A percentile compares a stretch with the other conserved stretches of the same genome.
phyloP scores from a whole-genome alignment of 2,888 invertebrate genomes.

The Ophioninae sp. region DNA sequence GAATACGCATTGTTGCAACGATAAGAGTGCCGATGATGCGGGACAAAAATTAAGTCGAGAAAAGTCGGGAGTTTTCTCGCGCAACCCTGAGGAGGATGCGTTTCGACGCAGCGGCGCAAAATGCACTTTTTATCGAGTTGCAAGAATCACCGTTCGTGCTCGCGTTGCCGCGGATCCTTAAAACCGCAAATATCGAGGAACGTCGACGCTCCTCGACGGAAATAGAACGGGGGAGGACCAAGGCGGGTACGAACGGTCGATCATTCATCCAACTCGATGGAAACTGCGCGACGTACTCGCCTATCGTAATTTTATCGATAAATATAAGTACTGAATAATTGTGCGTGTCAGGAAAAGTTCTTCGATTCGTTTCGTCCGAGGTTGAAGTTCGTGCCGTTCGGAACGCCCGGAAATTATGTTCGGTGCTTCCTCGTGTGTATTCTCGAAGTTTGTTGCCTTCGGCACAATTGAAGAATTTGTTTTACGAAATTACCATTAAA shows the following conservation, averaged over 20 bases:
- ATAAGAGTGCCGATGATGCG: slow-evolving; percentile 17
- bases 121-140: slow-evolving; percentile 80
- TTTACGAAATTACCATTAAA: not conserved
- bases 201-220: slow-evolving; percentile 6
- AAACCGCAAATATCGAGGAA: not conserved
- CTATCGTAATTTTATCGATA: slow-evolving; percentile 24
- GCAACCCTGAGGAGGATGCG: slow-evolving; percentile 58
- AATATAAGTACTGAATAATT: not conserved
- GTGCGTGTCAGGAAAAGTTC: not conserved
- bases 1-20: not conserved
- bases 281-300: slow-evolving; percentile 72
- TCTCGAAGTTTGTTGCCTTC: not conserved
- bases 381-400: not conserved
- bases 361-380: not conserved
- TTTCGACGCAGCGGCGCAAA: slow-evolving; percentile 63
- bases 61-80: slow-evolving; percentile 56
- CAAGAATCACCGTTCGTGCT: slow-evolving; percentile 69
- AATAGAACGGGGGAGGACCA: slow-evolving; percentile 16
- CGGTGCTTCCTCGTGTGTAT: not conserved
- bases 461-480: not conserved
- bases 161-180: slow-evolving; percentile 28
- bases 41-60: not conserved
- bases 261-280: slow-evolving; percentile 77
- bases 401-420: not conserved
- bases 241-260: slow-evolving; percentile 40